A percentile compares a stretch with the other conserved stretches of the same genome.
phyloP scores from a whole-genome alignment of 2,888 invertebrate species.

The Papilio elwesi region DNA sequence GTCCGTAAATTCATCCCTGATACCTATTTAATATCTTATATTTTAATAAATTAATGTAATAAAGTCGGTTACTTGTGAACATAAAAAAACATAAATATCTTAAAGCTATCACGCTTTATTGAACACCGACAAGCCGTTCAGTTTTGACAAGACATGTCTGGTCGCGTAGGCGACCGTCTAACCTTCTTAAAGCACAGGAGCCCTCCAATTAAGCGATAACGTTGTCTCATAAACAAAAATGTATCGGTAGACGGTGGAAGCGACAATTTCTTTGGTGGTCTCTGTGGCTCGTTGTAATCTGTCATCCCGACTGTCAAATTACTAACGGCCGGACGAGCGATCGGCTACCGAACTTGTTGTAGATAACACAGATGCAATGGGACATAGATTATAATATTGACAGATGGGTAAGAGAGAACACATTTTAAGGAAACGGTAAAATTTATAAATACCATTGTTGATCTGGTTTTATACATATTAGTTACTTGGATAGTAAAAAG shows the following conservation, averaged over 20 bases:
- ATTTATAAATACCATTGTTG: no score
- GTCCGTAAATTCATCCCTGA: no score
- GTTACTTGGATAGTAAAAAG: no score
- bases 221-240: constrained; percentile 73
- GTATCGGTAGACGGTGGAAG: constrained; percentile 64
- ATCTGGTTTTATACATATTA: no score
- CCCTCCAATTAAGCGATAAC: constrained; percentile 71
- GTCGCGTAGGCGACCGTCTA: constrained; percentile 44
- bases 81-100: background rate
- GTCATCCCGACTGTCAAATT: constrained; percentile 84
- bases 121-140: constrained; percentile 1
- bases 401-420: constrained; percentile 34
- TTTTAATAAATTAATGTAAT: no score
- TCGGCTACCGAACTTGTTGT: constrained; percentile 83
- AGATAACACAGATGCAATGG: constrained; percentile 74
- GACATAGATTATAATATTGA: constrained; percentile 57
- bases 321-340: constrained; percentile 83
- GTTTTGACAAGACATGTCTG: constrained; percentile 33
- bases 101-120: constrained; percentile 25
- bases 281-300: constrained; percentile 74
- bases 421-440: no score
- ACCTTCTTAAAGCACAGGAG: constrained; percentile 57
- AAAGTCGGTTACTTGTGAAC: no score
- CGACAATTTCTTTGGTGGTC: constrained; percentile 81
- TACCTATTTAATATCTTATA: no score